Evolutionary conservation across 2,113 vertebrate genomes (phyloP).

Genomic region (Leptodactylus fuscus): DNA sequence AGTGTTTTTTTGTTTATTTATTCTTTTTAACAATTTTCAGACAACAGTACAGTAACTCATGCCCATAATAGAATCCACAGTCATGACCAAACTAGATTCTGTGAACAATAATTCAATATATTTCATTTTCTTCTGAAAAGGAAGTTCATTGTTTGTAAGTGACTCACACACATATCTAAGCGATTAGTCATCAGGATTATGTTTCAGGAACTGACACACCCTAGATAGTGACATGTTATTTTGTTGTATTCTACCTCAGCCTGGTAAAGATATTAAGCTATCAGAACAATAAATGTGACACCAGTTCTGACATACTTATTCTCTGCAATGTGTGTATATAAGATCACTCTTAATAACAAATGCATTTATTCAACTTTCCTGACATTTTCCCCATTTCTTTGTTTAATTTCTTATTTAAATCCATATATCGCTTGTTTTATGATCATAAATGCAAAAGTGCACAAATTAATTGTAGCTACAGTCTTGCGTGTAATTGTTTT

Average conservation of each 20-base stretch:
- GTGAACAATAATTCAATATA: neutral
- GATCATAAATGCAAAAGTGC: too few relatives aligned
- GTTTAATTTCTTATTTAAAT: too few relatives aligned
- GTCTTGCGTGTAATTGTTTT: too few relatives aligned
- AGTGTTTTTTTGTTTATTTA: neutral
- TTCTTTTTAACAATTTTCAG: neutral
- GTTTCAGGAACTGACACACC: conserved; percentile 18
- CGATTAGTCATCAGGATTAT: conserved; percentile 5
- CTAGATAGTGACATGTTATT: neutral
- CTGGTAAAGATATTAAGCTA: neutral
- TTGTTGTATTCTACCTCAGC: neutral
- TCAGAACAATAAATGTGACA: neutral
- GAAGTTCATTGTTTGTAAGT: neutral
- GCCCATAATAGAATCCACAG: neutral
- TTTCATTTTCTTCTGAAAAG: neutral
- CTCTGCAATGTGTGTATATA: neutral
- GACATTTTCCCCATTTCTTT: neutral
- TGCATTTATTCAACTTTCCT: neutral
- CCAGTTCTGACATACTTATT: neutral
- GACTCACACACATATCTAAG: neutral
- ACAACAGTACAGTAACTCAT: neutral
- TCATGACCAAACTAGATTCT: neutral
- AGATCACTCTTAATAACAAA: neutral
- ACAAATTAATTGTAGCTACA: too few relatives aligned
- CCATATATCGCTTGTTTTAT: too few relatives aligned